Base-by-base conservation (phyloP, 2,888 invertebrate genomes). In the Idaea aversata region DNA sequence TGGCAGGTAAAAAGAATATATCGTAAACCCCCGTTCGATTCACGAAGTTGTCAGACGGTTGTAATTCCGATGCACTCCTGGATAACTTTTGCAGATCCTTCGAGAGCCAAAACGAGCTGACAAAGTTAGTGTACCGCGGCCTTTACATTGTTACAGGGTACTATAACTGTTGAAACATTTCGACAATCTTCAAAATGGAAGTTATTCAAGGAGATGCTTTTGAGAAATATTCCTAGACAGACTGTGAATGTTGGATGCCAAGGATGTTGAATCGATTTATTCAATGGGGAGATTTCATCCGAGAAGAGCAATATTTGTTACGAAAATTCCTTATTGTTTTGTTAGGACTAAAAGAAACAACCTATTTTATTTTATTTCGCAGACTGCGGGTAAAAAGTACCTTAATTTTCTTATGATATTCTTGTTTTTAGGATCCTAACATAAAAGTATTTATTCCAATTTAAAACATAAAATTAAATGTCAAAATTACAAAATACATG, bases 11-110 rank as follows among this genome's bases (percentile, higher is more conserved):
- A 25, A 25, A 25, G 25, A 25, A 25, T 70, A 80, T 70, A 75
- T 76, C 81, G 77, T 81, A 83, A 79, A 78, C 77, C 77, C 47
- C 47, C 80, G 85, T 85, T 85, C 84, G 82, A 85, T 88, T 87
- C 83, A 81, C 81, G 75, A 88, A 88, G 84, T 88, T 88, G 77
- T 80, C 76, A 83, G 84, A 80, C 87, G 85, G 86, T 85, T 87
- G 88, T 88, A 90, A 88, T 88, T 85, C 83, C 86, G 83, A 89
- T 90, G 90, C 89, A 89, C 89, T 90, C 78, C 77, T 77, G 86
- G 88, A 88, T 88, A 90, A 89, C 88, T 91, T 25, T 87, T 83
- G 80, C 74, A 77, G 86, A 86, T 88, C 83, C 86, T 80, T 83
- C 75, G 80, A 77, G 82, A 79, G 82, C 85, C 82, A 85, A 25